Conservation (phyloP, 1,140 invertebrate genomes). For the Heliothis subflexa region DNA sequence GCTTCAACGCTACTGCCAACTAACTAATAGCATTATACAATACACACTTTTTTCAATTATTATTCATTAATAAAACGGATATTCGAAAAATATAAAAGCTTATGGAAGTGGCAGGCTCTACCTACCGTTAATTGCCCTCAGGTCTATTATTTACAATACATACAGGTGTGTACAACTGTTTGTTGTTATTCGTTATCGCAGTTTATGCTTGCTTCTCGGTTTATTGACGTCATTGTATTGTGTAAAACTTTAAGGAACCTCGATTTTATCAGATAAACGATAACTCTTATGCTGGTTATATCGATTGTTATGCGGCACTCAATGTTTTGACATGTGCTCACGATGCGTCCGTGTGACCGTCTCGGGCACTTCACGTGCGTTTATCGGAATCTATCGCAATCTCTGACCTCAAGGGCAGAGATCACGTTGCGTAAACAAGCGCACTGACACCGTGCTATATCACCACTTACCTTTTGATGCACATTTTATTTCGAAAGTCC, state of each 20-base stretch:
- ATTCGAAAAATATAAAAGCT: slow-evolving; percentile 2
- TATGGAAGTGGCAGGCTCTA: neutral
- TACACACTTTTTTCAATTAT: neutral
- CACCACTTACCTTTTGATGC: slow-evolving; percentile 33
- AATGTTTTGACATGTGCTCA: slow-evolving; percentile 59
- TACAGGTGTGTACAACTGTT: slow-evolving; percentile 42
- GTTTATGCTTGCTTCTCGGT: slow-evolving; percentile 35
- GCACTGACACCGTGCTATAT: slow-evolving; percentile 35
- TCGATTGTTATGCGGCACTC: slow-evolving; percentile 52
- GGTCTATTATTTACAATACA: slow-evolving; percentile 34
- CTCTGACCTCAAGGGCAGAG: slow-evolving; percentile 60
- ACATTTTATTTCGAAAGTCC: slow-evolving; percentile 7
- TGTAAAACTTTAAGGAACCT: slow-evolving; percentile 44
- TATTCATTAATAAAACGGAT: neutral
- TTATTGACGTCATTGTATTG: slow-evolving; percentile 51
- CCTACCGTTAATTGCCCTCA: slow-evolving; percentile 30
- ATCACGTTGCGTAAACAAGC: slow-evolving; percentile 61
- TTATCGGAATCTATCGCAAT: slow-evolving; percentile 64
- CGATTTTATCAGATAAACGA: slow-evolving; percentile 52
- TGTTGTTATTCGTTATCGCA: slow-evolving; percentile 25
- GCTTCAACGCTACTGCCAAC: slow-evolving; percentile 30
- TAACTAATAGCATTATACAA: neutral
- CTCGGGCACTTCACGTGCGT: slow-evolving; percentile 57
- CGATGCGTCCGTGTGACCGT: slow-evolving; percentile 56
- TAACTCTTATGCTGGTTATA: slow-evolving; percentile 36